Percentiles rank a stretch among this genome's conserved stretches.
These are phyloP conservation scores for Nephrotoma appendiculata DNA, from an alignment of 2,888 invertebrate species.

Conservation along the genomic window DNA sequence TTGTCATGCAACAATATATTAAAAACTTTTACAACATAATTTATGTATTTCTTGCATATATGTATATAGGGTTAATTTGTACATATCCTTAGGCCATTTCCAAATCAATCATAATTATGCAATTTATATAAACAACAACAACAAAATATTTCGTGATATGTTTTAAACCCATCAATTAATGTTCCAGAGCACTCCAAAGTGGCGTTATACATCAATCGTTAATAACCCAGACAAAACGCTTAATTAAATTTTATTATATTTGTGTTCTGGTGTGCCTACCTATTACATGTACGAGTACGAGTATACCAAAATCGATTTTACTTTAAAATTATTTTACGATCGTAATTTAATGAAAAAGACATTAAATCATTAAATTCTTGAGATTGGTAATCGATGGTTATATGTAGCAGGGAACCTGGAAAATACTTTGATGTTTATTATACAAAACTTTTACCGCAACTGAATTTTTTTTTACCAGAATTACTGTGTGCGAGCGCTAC, in stretches of 20 bases:
- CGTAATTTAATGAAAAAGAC: neutral
- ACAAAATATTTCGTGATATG: neutral
- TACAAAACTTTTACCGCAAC: neutral
- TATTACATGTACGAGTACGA: neutral
- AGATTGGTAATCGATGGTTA: neutral
- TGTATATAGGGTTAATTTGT: neutral
- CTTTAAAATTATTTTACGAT: neutral
- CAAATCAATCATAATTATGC: neutral
- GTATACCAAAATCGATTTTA: neutral
- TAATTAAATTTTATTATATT: neutral
- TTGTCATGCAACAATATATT: neutral
- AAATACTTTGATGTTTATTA: neutral
- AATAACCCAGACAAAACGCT: neutral
- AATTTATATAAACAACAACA: neutral
- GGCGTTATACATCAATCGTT: neutral
- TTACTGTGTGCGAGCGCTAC: neutral
- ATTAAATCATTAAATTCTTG: neutral
- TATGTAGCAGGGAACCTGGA: neutral
- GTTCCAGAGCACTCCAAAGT: neutral
- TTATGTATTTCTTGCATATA: neutral
- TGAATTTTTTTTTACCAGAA: neutral
- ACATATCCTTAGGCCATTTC: neutral
- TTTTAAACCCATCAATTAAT: neutral
- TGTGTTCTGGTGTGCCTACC: neutral
- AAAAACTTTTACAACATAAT: neutral